phyloP scores from a whole-genome alignment of 2,797 vertebrate species.

The Gadopsis bispinosus region DNA sequence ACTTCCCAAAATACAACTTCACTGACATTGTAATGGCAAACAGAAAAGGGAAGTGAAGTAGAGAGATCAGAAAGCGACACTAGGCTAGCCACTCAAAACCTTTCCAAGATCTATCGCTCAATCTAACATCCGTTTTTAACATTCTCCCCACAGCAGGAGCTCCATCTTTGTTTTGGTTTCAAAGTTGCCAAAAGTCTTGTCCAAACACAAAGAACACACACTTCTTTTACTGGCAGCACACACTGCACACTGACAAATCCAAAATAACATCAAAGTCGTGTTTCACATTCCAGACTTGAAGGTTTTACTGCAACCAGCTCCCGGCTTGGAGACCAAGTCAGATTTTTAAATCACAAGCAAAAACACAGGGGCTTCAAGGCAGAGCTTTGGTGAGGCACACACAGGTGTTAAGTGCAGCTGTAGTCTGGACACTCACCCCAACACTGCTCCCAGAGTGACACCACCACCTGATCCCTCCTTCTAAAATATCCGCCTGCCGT shows the following conservation, averaged over 20 bases:
- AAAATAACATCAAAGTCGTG: constrained; percentile 76
- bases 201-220: constrained; percentile 41
- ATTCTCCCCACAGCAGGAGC: constrained; percentile 27
- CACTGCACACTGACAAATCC: constrained; percentile 55
- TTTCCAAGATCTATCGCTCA: constrained; percentile 39
- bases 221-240: constrained; percentile 57
- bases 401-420: constrained; percentile 13
- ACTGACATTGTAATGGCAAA: constrained; percentile 35
- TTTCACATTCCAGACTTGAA: constrained; percentile 64
- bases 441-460: constrained; percentile 60
- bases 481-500: constrained; percentile 45
- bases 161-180: constrained; percentile 65
- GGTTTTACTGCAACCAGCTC: constrained; percentile 64
- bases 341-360: constrained; percentile 55
- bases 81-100: constrained; percentile 26
- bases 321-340: constrained; percentile 50
- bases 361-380: constrained; percentile 27
- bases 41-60: constrained; percentile 30
- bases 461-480: constrained; percentile 44
- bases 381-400: constrained; percentile 6
- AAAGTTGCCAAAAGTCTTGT: constrained; percentile 59
- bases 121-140: constrained; percentile 25
- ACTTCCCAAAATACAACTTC: constrained; percentile 69
- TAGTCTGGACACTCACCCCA: constrained; percentile 69
- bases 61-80: neutral